Base-by-base conservation (phyloP, 2,113 vertebrate species). In the Oncorhynchus nerka region DNA sequence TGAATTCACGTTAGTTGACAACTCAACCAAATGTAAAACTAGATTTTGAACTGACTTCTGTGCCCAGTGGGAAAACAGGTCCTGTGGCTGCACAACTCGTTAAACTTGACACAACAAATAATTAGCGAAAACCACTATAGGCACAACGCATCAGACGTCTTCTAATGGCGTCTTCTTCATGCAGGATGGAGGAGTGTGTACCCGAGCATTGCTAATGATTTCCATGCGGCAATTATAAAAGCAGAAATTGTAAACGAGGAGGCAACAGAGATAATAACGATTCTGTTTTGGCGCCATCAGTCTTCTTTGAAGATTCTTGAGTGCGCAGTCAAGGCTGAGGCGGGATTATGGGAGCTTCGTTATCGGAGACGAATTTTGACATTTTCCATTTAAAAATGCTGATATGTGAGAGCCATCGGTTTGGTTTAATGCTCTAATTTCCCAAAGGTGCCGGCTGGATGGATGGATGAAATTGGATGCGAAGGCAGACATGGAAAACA, bases 341-440 rank as follows among this genome's bases (percentile, higher is more conserved):
- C 19, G 34, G 75, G 79, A 69, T 73, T 34, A 82, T 88, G 73
- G 77, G 70, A n/a, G 45, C n/a, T 11, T 69, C 9, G 3, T 45
- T 13, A 51, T 13, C 26, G n/a, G n/a, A 26, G 68, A 5, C 13
- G 1, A 55, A 55, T 55, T 55, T 28, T 26, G 45, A 49, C 68
- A 70, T 70, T 70, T 64, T 24, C 59, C 64, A 68, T 67, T 51
- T 75, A 51, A 61, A 39, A 75, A 83, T 75, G 51, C 49, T 13
- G 6, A 22, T 66, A 66, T 68, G 70, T n/a, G 75, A 51, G 73
- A 83, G 55, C 71, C 51, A 26, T 39, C 20, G 32, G 28, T 45
- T 75, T 51, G 15, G 32, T 57, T 68, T 84, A 83, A 84, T 77
- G 77, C 66, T 32, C 67, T 75, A 26, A 80, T 89, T 83, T 76